Base-by-base conservation (phyloP, 2,113 vertebrate species). In the Promerops cafer region DNA sequence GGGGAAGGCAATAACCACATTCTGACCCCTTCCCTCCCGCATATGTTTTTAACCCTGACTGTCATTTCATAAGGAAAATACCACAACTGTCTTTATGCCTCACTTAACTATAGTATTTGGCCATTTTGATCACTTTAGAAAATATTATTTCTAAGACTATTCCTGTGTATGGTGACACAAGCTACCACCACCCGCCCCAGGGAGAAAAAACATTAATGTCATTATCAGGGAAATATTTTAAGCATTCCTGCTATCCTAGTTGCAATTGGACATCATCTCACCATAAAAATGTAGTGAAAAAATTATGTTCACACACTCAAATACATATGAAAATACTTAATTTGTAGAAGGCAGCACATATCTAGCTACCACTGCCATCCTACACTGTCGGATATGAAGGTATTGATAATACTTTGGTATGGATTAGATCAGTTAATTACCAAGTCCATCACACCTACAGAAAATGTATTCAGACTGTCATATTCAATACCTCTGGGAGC, bases 361-460 rank as follows among this genome's bases (percentile, higher is more conserved):
- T 45, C 28, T 42, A 82, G 4, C 37, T 88, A n/a, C 33, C 44
- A 31, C 23, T 91, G 71, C 56, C 74, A 42, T 53, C 53, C 49
- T 89, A 19, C 17, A 15, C 28, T 49, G 27, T 60, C 49, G 69
- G 39, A 83, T 44, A 53, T 23, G 47, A 56, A 80, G 17, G 22
- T 65, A 89, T 63, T 83, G 83, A 81, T 80, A 91, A 88, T 54
- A 27, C 70, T 88, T 78, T 5, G 3, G 16, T 60, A 57, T 77
- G 63, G 72, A 93, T 95, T 96, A 89, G 56, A 92, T 76, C 60
- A 82, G 83, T 93, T 91, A 82, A 91, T 91, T 80, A 93, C 23
- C 40, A 65, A 90, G 80, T 65, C 57, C 35, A 82, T 53, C 66
- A 66, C 59, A 84, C 35, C 44, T 77, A 76, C 37, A 83, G 50